phyloP scores from a whole-genome alignment of 2,113 vertebrate species.

The Psittacara wagleri region DNA sequence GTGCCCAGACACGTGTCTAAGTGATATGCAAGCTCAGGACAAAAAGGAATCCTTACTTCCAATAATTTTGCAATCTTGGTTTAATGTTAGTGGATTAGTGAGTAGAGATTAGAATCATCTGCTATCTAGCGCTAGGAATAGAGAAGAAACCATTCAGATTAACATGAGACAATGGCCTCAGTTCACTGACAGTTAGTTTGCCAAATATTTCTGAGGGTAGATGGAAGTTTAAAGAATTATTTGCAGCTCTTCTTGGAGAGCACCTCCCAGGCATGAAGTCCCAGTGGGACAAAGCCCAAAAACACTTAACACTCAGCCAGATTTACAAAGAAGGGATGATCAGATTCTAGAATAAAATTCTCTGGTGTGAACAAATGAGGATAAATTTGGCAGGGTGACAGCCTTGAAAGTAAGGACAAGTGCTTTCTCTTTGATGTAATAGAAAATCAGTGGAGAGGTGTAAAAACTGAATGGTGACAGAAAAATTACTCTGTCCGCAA shows the following conservation, averaged over 20 bases:
- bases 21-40: not conserved
- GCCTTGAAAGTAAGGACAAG: not conserved
- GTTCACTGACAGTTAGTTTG: not conserved
- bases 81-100: not conserved
- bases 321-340: not conserved
- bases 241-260: not conserved
- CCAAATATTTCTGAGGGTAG: not conserved
- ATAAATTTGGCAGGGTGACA: not conserved
- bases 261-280: fast-evolving
- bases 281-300: not conserved
- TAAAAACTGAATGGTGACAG: not conserved
- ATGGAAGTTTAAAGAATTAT: not conserved
- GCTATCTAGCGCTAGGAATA: fast-evolving
- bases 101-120: not conserved
- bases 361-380: not conserved
- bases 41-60: not conserved
- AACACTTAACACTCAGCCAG: not conserved
- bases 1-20: not conserved
- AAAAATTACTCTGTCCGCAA: not conserved
- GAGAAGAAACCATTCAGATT: not conserved
- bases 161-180: not conserved
- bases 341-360: not conserved
- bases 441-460: not conserved
- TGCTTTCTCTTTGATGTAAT: not conserved
- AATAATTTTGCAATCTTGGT: not conserved